Percentiles rank a stretch among this genome's conserved stretches.
Evolutionary conservation across 2,113 vertebrate species (phyloP).

Genomic region (Synodontis membranacea): DNA sequence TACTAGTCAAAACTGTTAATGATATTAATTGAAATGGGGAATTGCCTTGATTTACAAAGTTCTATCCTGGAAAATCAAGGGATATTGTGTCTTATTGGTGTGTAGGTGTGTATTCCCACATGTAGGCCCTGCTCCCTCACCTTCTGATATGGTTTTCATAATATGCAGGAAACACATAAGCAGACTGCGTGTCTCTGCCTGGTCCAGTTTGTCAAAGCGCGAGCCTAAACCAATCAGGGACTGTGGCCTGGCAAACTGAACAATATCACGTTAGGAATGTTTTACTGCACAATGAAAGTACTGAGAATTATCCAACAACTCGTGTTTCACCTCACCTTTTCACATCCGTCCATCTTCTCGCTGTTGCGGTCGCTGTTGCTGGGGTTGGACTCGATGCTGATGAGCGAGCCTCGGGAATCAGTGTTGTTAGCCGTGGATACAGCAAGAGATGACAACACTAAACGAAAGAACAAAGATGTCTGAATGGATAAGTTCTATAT

Average conservation of each 20-base stretch:
- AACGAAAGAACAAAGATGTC: slow-evolving; percentile 27
- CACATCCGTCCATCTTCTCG: slow-evolving; percentile 92
- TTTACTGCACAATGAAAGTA: background rate
- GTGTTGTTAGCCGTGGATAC: slow-evolving; percentile 92
- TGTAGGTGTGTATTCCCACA: background rate
- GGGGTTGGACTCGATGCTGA: slow-evolving; percentile 96
- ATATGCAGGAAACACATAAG: slow-evolving; percentile 98
- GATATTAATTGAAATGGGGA: background rate
- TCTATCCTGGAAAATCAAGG: background rate
- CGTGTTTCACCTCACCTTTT: slow-evolving; percentile 79
- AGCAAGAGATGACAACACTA: slow-evolving; percentile 95
- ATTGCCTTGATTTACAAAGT: background rate
- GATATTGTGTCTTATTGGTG: background rate
- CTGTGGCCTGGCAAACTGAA: slow-evolving; percentile 88
- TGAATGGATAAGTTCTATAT: background rate
- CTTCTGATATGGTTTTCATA: slow-evolving; percentile 97
- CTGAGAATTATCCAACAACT: background rate
- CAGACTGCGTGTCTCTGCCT: slow-evolving; percentile 92
- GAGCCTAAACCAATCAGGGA: slow-evolving; percentile 93
- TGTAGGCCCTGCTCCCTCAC: slow-evolving; percentile 64
- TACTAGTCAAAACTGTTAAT: background rate
- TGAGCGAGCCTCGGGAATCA: slow-evolving; percentile 92
- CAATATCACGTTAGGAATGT: background rate
- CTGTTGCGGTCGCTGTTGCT: slow-evolving; percentile 94
- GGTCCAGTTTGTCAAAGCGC: slow-evolving; percentile 97